Conservation (phyloP, 2,888 invertebrate species). For the Hirtodrosophila histrioides region DNA sequence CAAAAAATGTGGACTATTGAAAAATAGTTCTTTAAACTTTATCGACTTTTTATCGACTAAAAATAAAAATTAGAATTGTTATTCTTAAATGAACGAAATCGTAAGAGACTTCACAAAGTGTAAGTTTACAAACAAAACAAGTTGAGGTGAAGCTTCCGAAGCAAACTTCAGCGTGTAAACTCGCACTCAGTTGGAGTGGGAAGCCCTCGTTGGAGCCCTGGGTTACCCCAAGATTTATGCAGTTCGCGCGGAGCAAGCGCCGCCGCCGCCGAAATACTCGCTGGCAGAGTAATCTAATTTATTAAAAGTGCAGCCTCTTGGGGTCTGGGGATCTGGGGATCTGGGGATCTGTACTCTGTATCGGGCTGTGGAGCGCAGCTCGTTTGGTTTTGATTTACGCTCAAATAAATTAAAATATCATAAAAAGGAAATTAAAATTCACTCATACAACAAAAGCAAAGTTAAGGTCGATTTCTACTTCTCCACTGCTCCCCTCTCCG, state of each 20-base stretch:
- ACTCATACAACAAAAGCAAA: slow-evolving; percentile 71
- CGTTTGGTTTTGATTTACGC: slow-evolving; percentile 82
- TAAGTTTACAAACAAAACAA: too few relatives aligned
- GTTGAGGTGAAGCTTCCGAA: too few relatives aligned
- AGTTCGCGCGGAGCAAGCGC: slow-evolving; percentile 70
- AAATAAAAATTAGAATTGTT: too few relatives aligned
- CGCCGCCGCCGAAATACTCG: slow-evolving; percentile 27
- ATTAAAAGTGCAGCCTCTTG: slow-evolving; percentile 75
- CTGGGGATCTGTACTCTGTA: slow-evolving; percentile 1
- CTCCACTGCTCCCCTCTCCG: not conserved
- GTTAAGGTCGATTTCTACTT: not conserved
- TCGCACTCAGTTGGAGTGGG: too few relatives aligned
- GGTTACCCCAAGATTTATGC: slow-evolving; percentile 62
- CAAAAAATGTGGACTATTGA: too few relatives aligned
- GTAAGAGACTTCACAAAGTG: too few relatives aligned
- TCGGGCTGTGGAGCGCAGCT: slow-evolving; percentile 45
- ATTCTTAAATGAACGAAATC: too few relatives aligned
- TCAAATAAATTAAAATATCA: slow-evolving; percentile 83
- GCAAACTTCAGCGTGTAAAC: too few relatives aligned
- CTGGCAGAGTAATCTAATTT: slow-evolving; percentile 70
- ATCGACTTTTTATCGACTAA: too few relatives aligned
- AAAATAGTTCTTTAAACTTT: too few relatives aligned
- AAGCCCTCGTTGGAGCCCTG: too few relatives aligned
- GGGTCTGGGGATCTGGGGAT: not conserved
- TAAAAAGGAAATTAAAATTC: slow-evolving; percentile 84